A percentile compares a stretch with the other conserved stretches of the same genome.
These are phyloP conservation scores for Planiliza haematocheilus DNA, from an alignment of 2,113 vertebrate genomes.

Conservation along the genomic window DNA sequence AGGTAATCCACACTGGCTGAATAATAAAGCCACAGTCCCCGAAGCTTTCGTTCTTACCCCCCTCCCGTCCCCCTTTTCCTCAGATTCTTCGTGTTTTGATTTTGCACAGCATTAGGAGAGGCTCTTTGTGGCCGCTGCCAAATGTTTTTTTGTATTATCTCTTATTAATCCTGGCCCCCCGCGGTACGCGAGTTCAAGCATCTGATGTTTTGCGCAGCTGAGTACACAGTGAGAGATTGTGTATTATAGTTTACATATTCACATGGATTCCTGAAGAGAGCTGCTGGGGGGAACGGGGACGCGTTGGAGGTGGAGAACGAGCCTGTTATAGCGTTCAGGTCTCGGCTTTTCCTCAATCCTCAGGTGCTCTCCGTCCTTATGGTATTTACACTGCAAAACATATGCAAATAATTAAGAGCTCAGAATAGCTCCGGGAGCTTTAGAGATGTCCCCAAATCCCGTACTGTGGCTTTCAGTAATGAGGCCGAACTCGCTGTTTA, in stretches of 20 bases:
- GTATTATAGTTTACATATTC: conserved; percentile 43
- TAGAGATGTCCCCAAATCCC: conserved; percentile 50
- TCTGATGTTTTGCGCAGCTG: conserved; percentile 75
- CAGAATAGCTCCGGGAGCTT: conserved; percentile 29
- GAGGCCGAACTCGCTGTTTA: conserved; percentile 41
- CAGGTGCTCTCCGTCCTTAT: conserved; percentile 37
- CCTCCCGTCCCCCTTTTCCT: conserved; percentile 28
- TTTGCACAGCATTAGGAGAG: conserved; percentile 42
- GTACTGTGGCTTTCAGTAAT: conserved; percentile 36
- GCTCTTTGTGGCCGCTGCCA: conserved; percentile 49
- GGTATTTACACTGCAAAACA: conserved; percentile 36
- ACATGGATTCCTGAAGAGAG: conserved; percentile 41
- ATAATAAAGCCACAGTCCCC: conserved; percentile 32
- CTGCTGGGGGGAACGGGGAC: conserved; percentile 15
- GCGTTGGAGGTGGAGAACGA: conserved; percentile 29
- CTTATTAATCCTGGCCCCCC: conserved; percentile 67
- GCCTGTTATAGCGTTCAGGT: neutral
- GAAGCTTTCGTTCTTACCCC: conserved; percentile 29
- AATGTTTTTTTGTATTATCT: conserved; percentile 70
- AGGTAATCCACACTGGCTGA: conserved; percentile 46
- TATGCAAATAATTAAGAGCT: conserved; percentile 37
- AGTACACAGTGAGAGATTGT: conserved; percentile 58
- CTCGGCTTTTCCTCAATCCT: conserved; percentile 28
- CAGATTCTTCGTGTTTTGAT: conserved; percentile 55
- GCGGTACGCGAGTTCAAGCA: conserved; percentile 54